Evolutionary conservation across 2,797 vertebrate genomes (phyloP).

Genomic region (Parambassis ranga): DNA sequence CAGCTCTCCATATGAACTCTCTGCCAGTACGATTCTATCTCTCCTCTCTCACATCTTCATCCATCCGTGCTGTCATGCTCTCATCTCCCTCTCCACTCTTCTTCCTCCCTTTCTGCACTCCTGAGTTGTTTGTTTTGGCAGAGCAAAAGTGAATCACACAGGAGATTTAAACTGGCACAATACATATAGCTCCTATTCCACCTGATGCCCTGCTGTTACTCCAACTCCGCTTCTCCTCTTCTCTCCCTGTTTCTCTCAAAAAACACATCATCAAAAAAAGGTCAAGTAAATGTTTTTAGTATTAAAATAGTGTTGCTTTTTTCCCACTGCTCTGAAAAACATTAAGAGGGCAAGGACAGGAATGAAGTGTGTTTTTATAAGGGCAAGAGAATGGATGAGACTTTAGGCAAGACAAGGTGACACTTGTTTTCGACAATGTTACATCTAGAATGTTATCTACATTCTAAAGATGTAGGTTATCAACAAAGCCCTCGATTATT

Average conservation of each 20-base stretch:
- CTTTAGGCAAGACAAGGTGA: background rate
- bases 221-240: constrained; percentile 13
- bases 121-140: constrained; percentile 65
- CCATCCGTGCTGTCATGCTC: constrained; percentile 48
- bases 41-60: constrained; percentile 59
- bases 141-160: constrained; percentile 42
- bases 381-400: constrained; percentile 4
- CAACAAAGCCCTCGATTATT: too few species aligned
- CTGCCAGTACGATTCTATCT: constrained; percentile 58
- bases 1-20: constrained; percentile 43
- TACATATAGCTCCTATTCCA: constrained; percentile 36
- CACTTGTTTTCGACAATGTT: background rate
- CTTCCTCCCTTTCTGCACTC: constrained; percentile 19
- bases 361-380: constrained; percentile 2
- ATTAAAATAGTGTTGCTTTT: background rate
- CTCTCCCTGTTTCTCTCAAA: background rate
- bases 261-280: constrained; percentile 14
- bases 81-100: constrained; percentile 29
- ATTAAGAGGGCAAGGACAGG: background rate
- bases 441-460: too few species aligned
- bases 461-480: too few species aligned
- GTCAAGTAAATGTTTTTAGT: constrained; percentile 13
- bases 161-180: constrained; percentile 55
- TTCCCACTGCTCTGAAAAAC: constrained; percentile 1
- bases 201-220: constrained; percentile 43